A percentile compares a stretch with the other conserved stretches of the same genome.
Conservation (phyloP, 2,113 vertebrate species). For the Zosterops hypoxanthus region DNA sequence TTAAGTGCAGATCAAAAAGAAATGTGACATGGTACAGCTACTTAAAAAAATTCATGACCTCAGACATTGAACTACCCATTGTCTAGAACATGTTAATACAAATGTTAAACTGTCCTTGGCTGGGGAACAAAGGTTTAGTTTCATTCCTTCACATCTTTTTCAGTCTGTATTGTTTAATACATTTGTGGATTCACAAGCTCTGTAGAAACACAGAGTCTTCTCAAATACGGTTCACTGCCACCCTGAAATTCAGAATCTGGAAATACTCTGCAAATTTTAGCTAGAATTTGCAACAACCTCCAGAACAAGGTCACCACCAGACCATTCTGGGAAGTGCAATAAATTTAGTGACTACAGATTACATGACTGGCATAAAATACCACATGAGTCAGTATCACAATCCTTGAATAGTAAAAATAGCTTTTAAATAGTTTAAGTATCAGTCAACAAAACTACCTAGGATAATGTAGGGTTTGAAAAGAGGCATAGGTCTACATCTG, state of each 20-base stretch:
- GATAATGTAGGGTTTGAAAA: neutral
- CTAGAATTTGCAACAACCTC: neutral
- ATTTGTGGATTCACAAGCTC: neutral
- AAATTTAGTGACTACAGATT: neutral
- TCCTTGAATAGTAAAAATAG: neutral
- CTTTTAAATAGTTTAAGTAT: neutral
- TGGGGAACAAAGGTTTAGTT: slow-evolving; percentile 8
- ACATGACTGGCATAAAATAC: neutral
- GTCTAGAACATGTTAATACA: slow-evolving; percentile 61
- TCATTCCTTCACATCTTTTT: neutral
- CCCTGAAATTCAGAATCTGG: neutral
- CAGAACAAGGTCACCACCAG: neutral
- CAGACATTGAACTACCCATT: slow-evolving; percentile 41
- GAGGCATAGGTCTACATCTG: neutral
- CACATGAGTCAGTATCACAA: neutral
- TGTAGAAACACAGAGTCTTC: neutral
- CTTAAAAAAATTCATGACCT: slow-evolving; percentile 66
- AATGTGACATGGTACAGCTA: slow-evolving; percentile 14
- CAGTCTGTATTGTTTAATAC: neutral
- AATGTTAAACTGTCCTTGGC: slow-evolving; percentile 57
- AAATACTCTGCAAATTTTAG: neutral
- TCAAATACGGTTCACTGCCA: neutral
- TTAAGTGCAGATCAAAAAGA: slow-evolving; percentile 58
- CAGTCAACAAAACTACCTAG: neutral
- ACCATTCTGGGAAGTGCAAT: neutral